A percentile compares a stretch with the other conserved stretches of the same genome.
phyloP scores from a whole-genome alignment of 1,140 invertebrate species.

The Zophobas morio region DNA sequence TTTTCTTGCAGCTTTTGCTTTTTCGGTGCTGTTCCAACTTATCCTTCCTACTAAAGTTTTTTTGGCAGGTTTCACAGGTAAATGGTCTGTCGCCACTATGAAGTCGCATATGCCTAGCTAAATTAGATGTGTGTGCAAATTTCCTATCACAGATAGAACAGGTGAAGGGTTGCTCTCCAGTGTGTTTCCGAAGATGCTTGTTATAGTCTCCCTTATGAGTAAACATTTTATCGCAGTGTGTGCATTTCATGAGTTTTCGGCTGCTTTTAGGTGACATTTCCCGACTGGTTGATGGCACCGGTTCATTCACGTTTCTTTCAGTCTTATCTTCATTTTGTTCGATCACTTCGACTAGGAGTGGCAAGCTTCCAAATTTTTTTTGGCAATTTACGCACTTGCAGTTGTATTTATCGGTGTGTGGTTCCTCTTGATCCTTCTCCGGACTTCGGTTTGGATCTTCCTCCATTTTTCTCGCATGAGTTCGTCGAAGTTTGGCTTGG shows the following conservation, averaged over 20 bases:
- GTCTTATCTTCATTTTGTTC: conserved; percentile 46
- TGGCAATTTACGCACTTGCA: conserved; percentile 44
- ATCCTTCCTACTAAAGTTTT: conserved; percentile 80
- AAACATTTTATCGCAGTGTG: conserved; percentile 63
- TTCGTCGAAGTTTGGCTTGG: conserved; percentile 10
- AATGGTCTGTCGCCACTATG: conserved; percentile 77
- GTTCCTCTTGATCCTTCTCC: conserved; percentile 9
- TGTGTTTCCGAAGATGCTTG: conserved; percentile 81
- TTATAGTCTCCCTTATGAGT: conserved; percentile 65
- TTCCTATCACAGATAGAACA: conserved; percentile 82
- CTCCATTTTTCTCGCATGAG: conserved; percentile 29
- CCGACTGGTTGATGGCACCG: conserved; percentile 39
- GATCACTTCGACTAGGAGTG: conserved; percentile 46
- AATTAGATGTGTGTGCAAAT: conserved; percentile 79
- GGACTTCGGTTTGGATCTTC: conserved; percentile 12
- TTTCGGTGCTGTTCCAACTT: conserved; percentile 74
- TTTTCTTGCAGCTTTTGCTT: conserved; percentile 57
- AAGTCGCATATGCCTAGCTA: conserved; percentile 76
- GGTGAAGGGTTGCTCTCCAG: conserved; percentile 80
- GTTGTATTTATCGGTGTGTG: conserved; percentile 28
- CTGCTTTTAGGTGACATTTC: conserved; percentile 21
- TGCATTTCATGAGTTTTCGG: conserved; percentile 52
- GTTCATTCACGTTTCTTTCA: conserved; percentile 11
- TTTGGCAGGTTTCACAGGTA: conserved; percentile 77
- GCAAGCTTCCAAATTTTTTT: conserved; percentile 43